Evolutionary conservation across 2,797 vertebrate genomes (phyloP).

Genomic region (Pyrocephalus nanus): DNA sequence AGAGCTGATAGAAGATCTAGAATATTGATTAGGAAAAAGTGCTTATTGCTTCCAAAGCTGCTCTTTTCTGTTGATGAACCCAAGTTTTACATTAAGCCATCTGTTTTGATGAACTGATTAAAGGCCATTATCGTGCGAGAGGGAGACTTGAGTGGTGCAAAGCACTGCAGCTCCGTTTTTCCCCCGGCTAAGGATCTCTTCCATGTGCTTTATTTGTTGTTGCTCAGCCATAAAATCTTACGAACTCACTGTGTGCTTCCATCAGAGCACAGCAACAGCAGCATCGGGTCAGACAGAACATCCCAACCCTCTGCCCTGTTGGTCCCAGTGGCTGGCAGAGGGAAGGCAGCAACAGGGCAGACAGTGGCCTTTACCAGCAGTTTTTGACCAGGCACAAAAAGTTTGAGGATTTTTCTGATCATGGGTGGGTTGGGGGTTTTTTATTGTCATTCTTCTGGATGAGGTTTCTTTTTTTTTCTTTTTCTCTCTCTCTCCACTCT

Average conservation of each 20-base stretch:
- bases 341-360: background rate
- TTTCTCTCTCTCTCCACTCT: background rate
- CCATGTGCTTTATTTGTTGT: background rate
- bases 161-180: background rate
- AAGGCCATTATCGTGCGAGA: background rate
- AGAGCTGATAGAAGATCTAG: background rate
- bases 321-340: fast-evolving
- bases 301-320: background rate
- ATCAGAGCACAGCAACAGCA: background rate
- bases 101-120: background rate
- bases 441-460: background rate
- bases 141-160: background rate
- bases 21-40: background rate
- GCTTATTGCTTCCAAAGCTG: background rate
- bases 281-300: background rate
- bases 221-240: background rate
- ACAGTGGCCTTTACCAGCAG: background rate
- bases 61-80: background rate
- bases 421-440: fast-evolving
- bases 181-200: background rate
- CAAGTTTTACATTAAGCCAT: background rate
- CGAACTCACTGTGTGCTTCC: background rate
- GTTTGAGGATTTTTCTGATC: background rate
- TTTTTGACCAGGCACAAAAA: too few species aligned
- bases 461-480: background rate